Conservation (phyloP, 2,113 vertebrate genomes). For the Butorides virescens region DNA sequence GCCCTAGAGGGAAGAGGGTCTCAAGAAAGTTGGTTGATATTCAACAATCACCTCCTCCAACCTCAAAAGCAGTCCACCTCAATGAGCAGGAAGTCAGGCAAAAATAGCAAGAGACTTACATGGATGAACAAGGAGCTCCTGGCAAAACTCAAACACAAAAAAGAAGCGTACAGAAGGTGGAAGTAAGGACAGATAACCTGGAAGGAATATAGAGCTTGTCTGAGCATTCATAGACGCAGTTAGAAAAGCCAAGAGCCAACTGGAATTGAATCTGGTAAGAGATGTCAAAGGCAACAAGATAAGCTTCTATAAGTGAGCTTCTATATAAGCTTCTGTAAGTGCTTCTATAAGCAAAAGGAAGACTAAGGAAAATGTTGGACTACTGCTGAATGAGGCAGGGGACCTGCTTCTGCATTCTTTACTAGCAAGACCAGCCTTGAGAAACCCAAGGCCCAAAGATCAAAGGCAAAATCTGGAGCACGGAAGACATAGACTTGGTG, state of each 20-base stretch:
- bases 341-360: background rate
- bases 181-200: background rate
- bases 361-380: background rate
- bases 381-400: background rate
- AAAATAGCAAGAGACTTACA: background rate
- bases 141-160: background rate
- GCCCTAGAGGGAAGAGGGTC: accelerated
- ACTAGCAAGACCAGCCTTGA: background rate
- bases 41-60: background rate
- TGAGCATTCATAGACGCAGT: background rate
- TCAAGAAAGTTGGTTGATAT: background rate
- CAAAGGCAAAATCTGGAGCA: background rate
- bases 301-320: background rate
- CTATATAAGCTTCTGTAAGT: background rate
- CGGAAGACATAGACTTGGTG: background rate
- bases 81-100: background rate
- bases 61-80: background rate
- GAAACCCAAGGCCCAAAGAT: background rate
- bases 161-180: background rate
- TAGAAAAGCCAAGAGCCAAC: background rate
- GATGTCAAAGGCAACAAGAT: background rate
- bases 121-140: background rate
- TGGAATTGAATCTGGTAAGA: background rate
- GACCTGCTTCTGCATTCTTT: background rate
- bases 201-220: background rate